Conservation (phyloP, 92 coral and sea anemone genomes). For the Palythoa grandiflora region DNA sequence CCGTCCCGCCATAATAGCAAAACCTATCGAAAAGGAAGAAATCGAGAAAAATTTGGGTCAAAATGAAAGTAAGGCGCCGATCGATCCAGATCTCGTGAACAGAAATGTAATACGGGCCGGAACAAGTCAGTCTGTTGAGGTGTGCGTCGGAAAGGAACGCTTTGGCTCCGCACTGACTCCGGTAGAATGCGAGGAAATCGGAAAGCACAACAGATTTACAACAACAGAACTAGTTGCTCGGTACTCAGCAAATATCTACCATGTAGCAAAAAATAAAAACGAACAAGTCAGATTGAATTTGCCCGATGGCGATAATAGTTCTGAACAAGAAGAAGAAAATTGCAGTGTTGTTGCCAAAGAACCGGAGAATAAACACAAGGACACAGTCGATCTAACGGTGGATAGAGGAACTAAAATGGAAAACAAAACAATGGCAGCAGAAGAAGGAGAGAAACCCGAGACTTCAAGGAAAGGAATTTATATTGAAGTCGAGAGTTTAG, state of each 20-base stretch:
- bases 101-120: background rate
- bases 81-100: background rate
- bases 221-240: background rate
- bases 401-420: background rate
- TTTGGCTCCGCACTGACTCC: constrained; percentile 9
- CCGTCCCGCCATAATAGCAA: background rate
- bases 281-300: background rate
- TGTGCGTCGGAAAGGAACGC: background rate
- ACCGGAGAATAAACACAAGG: background rate
- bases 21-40: background rate
- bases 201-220: background rate
- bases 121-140: background rate
- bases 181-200: constrained; percentile 20
- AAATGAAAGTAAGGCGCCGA: background rate
- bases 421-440: background rate
- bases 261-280: background rate
- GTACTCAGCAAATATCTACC: background rate
- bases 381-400: background rate
- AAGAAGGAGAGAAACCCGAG: background rate
- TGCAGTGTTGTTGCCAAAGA: background rate
- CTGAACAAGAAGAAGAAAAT: background rate
- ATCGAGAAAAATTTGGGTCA: background rate
- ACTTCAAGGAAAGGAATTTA: background rate
- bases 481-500: background rate
- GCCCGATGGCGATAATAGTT: background rate